phyloP scores from a whole-genome alignment of 2,888 invertebrate genomes.

The Eilema depressum region DNA sequence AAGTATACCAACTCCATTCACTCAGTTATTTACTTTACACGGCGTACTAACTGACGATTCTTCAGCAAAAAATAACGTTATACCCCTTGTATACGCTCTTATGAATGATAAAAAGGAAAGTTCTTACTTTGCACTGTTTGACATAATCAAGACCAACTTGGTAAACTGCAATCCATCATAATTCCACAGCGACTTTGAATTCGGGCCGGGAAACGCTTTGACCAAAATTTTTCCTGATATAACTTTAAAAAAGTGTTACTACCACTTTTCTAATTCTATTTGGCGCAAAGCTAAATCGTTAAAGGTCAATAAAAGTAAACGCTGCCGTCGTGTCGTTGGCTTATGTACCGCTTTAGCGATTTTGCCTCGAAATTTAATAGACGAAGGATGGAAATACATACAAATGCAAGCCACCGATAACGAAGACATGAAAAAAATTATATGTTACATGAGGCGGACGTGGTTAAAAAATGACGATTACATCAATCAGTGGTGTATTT shows the following conservation, averaged over 20 bases:
- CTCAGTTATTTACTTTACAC: too few species aligned
- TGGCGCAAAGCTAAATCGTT: constrained; percentile 9
- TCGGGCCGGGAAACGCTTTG: constrained; percentile 1
- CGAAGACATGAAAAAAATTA: constrained; percentile 63
- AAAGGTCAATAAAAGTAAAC: constrained; percentile 3
- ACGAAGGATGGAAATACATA: constrained; percentile 75
- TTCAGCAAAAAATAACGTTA: too few species aligned
- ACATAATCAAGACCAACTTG: constrained; percentile 1
- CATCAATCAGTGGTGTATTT: constrained; percentile 47
- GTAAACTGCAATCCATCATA: background rate
- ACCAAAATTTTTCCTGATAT: background rate
- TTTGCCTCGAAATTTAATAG: constrained; percentile 7
- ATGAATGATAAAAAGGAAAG: too few species aligned
- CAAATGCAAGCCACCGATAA: constrained; percentile 41
- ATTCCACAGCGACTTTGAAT: constrained; percentile 51
- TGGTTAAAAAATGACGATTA: constrained; percentile 5
- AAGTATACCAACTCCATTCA: too few species aligned
- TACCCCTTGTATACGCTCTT: too few species aligned
- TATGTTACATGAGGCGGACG: constrained; percentile 70
- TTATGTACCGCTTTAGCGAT: constrained; percentile 44
- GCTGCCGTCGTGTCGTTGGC: constrained; percentile 6
- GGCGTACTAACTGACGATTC: too few species aligned
- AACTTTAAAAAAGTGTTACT: constrained; percentile 3
- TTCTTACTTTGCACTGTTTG: constrained; percentile 9
- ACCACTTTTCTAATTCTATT: background rate